Percentiles rank a stretch among this genome's conserved stretches.
Conservation (phyloP, 2,797 vertebrate species). For the Naso thynnoides region DNA sequence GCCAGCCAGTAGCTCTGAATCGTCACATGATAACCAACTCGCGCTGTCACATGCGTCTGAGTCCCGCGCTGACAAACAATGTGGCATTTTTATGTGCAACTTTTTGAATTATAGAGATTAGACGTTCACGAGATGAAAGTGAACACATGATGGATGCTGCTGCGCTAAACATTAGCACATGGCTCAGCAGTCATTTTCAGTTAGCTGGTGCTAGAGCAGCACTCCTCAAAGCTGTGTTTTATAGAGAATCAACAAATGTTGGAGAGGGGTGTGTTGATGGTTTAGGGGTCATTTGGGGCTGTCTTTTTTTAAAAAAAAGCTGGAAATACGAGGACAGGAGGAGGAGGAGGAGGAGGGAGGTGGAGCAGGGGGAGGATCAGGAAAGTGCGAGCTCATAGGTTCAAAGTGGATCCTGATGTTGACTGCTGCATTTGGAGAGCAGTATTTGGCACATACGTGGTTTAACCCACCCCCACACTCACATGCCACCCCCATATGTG, state of each 20-base stretch:
- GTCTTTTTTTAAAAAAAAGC: slow-evolving; percentile 29
- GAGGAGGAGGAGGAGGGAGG: slow-evolving; percentile 45
- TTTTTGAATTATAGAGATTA: slow-evolving; percentile 26
- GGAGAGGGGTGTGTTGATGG: neutral
- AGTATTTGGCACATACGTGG: slow-evolving; percentile 47
- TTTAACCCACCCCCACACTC: slow-evolving; percentile 42
- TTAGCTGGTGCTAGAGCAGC: neutral
- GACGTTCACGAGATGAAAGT: slow-evolving; percentile 8
- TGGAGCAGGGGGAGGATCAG: slow-evolving; percentile 79
- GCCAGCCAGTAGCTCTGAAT: slow-evolving; percentile 21
- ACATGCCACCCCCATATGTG: slow-evolving; percentile 16
- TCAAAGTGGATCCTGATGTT: slow-evolving; percentile 64
- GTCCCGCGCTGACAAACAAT: slow-evolving; percentile 12
- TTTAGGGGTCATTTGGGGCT: slow-evolving; percentile 24
- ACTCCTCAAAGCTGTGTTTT: slow-evolving; percentile 14
- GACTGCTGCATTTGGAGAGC: slow-evolving; percentile 39
- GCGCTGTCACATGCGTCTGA: slow-evolving; percentile 50
- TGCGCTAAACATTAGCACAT: slow-evolving; percentile 38
- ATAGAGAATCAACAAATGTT: neutral
- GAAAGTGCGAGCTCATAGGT: slow-evolving; percentile 75
- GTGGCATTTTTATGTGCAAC: neutral
- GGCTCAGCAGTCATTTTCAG: neutral
- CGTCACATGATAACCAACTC: slow-evolving; percentile 60
- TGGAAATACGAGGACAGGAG: neutral
- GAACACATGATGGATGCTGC: slow-evolving; percentile 8